Conservation (phyloP, 2,888 invertebrate genomes). For the Drosophila paramelanica region DNA sequence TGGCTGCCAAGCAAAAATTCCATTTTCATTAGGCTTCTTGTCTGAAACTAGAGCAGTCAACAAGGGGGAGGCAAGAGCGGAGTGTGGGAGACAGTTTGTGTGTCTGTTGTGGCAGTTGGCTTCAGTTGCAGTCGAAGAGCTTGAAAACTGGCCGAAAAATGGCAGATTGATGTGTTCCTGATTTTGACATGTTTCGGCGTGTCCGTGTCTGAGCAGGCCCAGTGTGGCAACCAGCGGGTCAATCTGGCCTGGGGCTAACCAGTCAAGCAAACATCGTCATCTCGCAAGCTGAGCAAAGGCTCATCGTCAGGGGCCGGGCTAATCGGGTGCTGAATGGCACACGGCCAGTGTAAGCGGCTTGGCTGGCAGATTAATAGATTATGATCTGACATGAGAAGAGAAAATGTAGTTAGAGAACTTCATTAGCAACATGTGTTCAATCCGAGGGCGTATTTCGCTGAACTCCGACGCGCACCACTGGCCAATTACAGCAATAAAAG, state of each 20-base stretch:
- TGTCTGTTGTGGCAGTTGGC: conserved; percentile 17
- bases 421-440: conserved; percentile 75
- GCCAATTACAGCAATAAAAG: conserved; percentile 79
- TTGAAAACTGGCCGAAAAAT: conserved; percentile 29
- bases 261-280: conserved; percentile 33
- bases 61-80: too few relatives aligned
- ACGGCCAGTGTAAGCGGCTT: conserved; percentile 47
- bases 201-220: conserved; percentile 4
- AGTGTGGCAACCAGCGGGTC: conserved; percentile 16
- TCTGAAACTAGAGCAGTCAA: not conserved
- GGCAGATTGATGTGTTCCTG: conserved; percentile 50
- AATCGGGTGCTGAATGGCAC: conserved; percentile 31
- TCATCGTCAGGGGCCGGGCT: conserved; percentile 33
- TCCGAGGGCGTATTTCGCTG: conserved; percentile 57
- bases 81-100: conserved; percentile 3
- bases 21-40: conserved; percentile 63
- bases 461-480: conserved; percentile 66
- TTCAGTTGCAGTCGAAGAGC: conserved; percentile 24
- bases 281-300: conserved; percentile 26
- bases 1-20: conserved; percentile 49
- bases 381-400: conserved; percentile 71
- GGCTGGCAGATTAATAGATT: conserved; percentile 75
- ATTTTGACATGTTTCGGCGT: conserved; percentile 33
- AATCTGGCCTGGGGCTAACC: conserved; percentile 25
- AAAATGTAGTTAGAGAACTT: conserved; percentile 73